Evolutionary conservation across 2,113 vertebrate species (phyloP).

Genomic region (Leptobrachium leishanense): DNA sequence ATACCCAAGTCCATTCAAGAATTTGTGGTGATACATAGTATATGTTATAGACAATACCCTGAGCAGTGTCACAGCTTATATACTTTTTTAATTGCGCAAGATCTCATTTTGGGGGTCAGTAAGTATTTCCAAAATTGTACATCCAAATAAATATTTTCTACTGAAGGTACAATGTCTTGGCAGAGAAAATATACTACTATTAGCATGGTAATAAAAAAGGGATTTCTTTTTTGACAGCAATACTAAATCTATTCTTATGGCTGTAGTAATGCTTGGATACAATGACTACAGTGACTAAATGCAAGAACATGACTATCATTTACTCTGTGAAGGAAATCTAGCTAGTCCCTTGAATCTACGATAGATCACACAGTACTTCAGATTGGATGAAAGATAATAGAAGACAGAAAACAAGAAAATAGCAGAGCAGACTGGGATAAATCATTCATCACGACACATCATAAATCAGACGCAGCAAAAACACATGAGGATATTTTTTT

Average conservation of each 20-base stretch:
- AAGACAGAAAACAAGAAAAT: constrained; percentile 16
- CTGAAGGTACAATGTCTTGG: no score
- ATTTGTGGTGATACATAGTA: no score
- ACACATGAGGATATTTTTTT: constrained; percentile 9
- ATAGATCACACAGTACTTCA: not conserved
- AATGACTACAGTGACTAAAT: constrained; percentile 12
- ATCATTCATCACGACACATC: constrained; percentile 20
- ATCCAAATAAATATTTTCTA: no score
- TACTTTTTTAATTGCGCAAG: no score
- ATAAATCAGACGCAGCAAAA: constrained; percentile 23
- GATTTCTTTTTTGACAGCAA: no score
- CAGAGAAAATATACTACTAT: no score
- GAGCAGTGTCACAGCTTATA: no score
- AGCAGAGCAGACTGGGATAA: not conserved
- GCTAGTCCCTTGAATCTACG: not conserved
- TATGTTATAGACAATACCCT: no score
- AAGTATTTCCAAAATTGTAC: no score
- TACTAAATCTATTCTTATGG: not conserved
- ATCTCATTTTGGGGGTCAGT: no score
- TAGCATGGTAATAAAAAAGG: no score
- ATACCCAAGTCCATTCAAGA: no score
- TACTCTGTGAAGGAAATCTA: not conserved
- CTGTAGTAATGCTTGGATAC: not conserved
- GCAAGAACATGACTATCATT: not conserved
- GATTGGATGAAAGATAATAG: constrained; percentile 18